Evolutionary conservation across 2,888 invertebrate genomes (phyloP).

Genomic region (Masnerella sp.): DNA sequence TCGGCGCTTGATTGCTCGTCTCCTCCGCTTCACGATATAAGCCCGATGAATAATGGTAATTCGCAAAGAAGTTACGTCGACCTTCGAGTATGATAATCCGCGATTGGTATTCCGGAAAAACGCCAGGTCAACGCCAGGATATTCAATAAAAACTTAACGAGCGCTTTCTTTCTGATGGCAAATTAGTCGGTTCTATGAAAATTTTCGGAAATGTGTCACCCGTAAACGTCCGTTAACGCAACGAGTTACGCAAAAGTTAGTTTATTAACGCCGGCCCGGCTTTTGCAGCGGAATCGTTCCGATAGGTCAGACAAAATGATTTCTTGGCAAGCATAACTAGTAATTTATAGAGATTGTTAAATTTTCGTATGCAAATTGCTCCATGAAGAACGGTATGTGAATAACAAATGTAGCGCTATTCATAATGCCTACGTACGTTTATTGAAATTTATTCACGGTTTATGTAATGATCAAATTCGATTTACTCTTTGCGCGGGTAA

Average conservation of each 20-base stretch:
- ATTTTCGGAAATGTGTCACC: neutral
- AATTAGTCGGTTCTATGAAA: slow-evolving; percentile 18
- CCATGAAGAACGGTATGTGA: slow-evolving; percentile 1
- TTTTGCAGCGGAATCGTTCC: slow-evolving; percentile 24
- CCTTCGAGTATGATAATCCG: slow-evolving; percentile 46
- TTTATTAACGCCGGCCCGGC: slow-evolving; percentile 4
- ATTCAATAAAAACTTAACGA: slow-evolving; percentile 33
- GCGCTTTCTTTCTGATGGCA: slow-evolving; percentile 12
- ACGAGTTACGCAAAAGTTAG: slow-evolving; percentile 11
- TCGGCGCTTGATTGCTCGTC: slow-evolving; percentile 58
- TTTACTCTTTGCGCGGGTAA: neutral
- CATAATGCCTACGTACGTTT: slow-evolving; percentile 6
- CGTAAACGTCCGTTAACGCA: neutral
- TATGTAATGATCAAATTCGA: neutral
- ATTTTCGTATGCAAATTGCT: slow-evolving; percentile 25
- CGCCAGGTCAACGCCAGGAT: slow-evolving; percentile 34
- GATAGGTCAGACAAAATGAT: slow-evolving; percentile 32
- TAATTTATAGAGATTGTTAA: slow-evolving; percentile 24
- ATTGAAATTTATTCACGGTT: slow-evolving; percentile 5
- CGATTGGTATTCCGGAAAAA: slow-evolving; percentile 36
- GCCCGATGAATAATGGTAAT: slow-evolving; percentile 58
- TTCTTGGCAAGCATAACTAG: slow-evolving; percentile 14
- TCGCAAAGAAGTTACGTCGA: slow-evolving; percentile 43
- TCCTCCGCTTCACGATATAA: slow-evolving; percentile 48
- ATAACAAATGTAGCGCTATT: neutral